Percentiles rank a stretch among this genome's conserved stretches.
These are phyloP conservation scores for Dipus sagitta DNA, from an alignment of 2,797 vertebrate genomes.

Conservation along the genomic window DNA sequence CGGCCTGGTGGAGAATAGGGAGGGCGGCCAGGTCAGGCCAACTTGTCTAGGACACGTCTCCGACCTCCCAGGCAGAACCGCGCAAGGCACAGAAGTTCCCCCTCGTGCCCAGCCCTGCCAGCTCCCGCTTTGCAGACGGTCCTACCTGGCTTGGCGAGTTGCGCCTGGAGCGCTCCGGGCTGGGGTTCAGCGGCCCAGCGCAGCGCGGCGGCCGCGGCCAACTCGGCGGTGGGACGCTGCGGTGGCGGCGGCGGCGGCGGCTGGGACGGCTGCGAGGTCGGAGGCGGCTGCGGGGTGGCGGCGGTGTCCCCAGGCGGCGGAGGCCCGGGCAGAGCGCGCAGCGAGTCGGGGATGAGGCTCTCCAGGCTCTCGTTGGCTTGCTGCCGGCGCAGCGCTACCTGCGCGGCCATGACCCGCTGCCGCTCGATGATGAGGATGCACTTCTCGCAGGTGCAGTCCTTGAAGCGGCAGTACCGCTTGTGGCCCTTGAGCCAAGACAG, in stretches of 20 bases:
- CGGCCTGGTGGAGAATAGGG: fast-evolving
- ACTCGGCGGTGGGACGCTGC: conserved; percentile 83
- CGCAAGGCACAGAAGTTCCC: background rate
- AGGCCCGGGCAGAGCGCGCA: conserved; percentile 91
- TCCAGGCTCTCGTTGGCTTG: conserved; percentile 98
- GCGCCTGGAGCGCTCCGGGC: conserved; percentile 74
- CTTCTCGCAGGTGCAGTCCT: conserved; percentile 98
- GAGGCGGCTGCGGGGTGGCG: conserved; percentile 77
- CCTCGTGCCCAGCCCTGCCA: background rate
- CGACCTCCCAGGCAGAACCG: background rate
- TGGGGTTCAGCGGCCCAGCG: conserved; percentile 85
- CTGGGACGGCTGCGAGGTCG: conserved; percentile 70
- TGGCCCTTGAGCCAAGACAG: conserved; percentile 98
- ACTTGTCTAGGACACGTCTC: background rate
- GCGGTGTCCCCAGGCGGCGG: conserved; percentile 85
- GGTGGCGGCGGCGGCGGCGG: conserved; percentile 87
- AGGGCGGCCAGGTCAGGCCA: background rate
- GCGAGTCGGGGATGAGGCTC: conserved; percentile 95
- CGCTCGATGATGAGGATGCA: conserved; percentile 98
- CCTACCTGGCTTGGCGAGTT: conserved; percentile 87
- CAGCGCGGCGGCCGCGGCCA: conserved; percentile 81
- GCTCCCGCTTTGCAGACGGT: background rate
- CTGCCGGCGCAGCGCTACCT: conserved; percentile 96
- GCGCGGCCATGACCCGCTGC: conserved; percentile 98
- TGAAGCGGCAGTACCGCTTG: conserved; percentile 98